Evolutionary conservation across 2,113 vertebrate species (phyloP), one percentile per base, ranked within the genome.

Genomic region (Nerophis ophidion): DNA sequence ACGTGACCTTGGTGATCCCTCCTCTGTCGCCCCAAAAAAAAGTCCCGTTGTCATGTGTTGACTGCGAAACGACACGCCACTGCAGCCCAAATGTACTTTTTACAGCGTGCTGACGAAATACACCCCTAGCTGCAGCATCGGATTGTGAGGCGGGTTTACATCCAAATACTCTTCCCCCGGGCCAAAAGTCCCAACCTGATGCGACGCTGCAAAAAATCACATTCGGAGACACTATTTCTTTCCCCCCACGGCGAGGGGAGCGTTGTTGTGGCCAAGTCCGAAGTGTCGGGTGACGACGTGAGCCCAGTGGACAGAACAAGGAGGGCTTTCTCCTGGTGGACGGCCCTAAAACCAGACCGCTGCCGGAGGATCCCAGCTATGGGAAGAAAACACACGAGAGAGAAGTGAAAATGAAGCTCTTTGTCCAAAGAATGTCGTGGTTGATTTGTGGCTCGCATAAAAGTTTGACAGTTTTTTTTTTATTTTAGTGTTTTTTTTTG

Each of bases 181-280:
- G 73, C 70, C 72, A 84, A 75, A 79, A 84, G 79, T 82, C 68
- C 84, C 81, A 78, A 73, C 67, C 74, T 69, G 74, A 77, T 83
- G 77, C 80, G 83, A 75, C 75, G 60, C 61, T 75, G 66, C 76
- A 82, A 77, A 77, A 83, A 85, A 87, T 88, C 73, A 66, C 66
- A 84, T 86, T 78, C 78, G 64, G 66, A 79, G 77, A 76, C 10
- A 57, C 63, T 71, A 74, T 75, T 74, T 71, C 34, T 42, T 13
- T 17, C 6, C 36, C 14, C 7, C 7, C n/a, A n/a, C 4, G 8
- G 4, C 17, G 14, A 55, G 36, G 44, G 62, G 73, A 61, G 54
- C 38, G 65, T 70, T 65, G 69, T 68, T 62, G 54, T 49, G 7
- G 60, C 57, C 52, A 50, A 61, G 68, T 35, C 15, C 48, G 53